These are phyloP conservation scores for Luffia ferchaultella DNA, from an alignment of 2,888 invertebrate species.

Conservation along the genomic window DNA sequence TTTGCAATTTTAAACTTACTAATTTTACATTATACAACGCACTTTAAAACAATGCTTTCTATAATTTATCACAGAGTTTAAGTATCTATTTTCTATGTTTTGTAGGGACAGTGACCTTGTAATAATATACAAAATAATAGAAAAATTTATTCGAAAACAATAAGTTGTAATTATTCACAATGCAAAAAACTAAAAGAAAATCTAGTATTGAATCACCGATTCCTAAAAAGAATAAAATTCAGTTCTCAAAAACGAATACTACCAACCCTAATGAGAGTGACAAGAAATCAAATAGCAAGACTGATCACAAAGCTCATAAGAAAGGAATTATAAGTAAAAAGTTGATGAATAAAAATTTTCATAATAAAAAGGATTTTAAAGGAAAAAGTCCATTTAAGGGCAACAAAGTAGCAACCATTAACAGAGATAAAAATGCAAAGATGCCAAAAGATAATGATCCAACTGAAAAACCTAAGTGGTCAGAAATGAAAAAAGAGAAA, in stretches of 20 bases:
- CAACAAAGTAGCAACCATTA: not conserved
- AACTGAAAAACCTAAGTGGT: conserved; percentile 71
- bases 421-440: conserved; percentile 14
- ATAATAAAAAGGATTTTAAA: conserved; percentile 16
- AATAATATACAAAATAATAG: too few species aligned
- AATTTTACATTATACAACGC: too few species aligned
- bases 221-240: conserved; percentile 39
- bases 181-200: conserved; percentile 52
- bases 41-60: too few species aligned
- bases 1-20: too few species aligned
- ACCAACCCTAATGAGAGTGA: conserved; percentile 12
- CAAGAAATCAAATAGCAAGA: conserved; percentile 11
- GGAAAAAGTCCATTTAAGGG: conserved; percentile 11
- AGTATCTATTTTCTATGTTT: too few species aligned
- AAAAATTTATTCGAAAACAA: too few species aligned
- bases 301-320: too few species aligned
- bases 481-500: conserved; percentile 77
- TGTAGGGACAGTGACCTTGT: too few species aligned
- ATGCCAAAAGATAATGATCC: conserved; percentile 26
- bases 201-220: conserved; percentile 21
- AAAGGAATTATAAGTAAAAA: conserved; percentile 1
- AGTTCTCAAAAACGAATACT: conserved; percentile 17
- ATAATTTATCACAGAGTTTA: too few species aligned
- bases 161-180: too few species aligned
- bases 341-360: not conserved